phyloP scores from a whole-genome alignment of 2,113 vertebrate species.

The Cololabis saira region DNA sequence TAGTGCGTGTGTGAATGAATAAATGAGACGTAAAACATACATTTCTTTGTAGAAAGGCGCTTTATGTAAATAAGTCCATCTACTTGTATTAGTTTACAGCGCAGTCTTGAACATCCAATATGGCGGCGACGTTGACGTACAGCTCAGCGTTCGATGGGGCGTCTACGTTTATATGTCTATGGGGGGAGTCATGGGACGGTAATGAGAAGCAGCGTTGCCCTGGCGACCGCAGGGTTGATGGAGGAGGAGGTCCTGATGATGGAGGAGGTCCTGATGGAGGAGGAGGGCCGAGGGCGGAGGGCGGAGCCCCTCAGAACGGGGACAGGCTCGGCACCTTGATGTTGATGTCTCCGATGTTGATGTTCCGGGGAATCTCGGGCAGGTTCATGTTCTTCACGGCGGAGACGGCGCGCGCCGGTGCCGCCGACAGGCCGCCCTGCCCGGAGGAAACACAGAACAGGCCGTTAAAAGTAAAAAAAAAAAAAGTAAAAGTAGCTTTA shows the following conservation, averaged over 20 bases:
- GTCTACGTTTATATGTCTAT: no score
- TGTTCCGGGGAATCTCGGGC: slow-evolving; percentile 93
- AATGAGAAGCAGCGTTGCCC: slow-evolving; percentile 17
- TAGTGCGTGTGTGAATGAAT: no score
- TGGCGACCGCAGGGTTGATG: slow-evolving; percentile 20
- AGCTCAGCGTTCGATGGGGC: no score
- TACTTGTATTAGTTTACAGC: no score
- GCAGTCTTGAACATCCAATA: no score
- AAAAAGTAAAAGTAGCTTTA: neutral
- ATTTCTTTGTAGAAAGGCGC: no score
- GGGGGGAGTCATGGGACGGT: slow-evolving; percentile 17
- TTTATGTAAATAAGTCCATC: no score
- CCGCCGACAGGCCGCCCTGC: slow-evolving; percentile 91
- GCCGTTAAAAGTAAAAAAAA: neutral
- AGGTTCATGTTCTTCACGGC: slow-evolving; percentile 97
- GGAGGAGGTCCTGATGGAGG: slow-evolving; percentile 25
- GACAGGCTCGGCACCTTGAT: slow-evolving; percentile 96
- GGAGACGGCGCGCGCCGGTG: slow-evolving; percentile 90
- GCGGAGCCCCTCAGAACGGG: slow-evolving; percentile 81
- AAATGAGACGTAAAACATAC: no score
- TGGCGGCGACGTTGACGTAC: no score
- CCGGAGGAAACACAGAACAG: no score
- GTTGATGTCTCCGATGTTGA: slow-evolving; percentile 95
- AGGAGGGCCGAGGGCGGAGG: neutral
- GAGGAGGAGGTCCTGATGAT: slow-evolving; percentile 28